Conservation (phyloP, 1,140 invertebrate genomes). For the Mactra quadrangularis region DNA sequence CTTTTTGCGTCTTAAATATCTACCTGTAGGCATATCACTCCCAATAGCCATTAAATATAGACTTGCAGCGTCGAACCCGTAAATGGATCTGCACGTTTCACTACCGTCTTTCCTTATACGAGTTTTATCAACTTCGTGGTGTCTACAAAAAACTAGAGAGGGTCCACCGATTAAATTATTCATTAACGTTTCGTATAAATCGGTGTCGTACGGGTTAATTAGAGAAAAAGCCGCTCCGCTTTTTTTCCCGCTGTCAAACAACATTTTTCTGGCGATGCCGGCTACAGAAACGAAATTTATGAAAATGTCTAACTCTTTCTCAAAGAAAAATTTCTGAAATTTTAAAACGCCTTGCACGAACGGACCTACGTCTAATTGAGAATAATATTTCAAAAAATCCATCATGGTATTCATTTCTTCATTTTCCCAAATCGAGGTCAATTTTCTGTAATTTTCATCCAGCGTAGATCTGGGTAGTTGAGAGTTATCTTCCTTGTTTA, state of each 20-base stretch:
- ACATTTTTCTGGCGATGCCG: background rate
- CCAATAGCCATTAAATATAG: too few relatives aligned
- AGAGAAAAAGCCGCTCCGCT: background rate
- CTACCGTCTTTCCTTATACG: background rate
- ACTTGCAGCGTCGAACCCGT: conserved; percentile 61
- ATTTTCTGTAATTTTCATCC: too few relatives aligned
- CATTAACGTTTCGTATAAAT: background rate
- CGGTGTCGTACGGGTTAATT: background rate
- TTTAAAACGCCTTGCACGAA: background rate
- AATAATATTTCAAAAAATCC: too few relatives aligned
- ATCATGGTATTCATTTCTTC: too few relatives aligned
- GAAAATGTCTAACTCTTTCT: background rate
- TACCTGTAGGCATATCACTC: too few relatives aligned
- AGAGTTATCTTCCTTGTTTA: too few relatives aligned
- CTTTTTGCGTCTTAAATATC: too few relatives aligned
- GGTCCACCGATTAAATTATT: background rate
- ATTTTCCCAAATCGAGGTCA: too few relatives aligned
- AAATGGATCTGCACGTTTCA: conserved; percentile 30
- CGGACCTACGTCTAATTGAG: background rate
- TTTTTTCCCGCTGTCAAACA: background rate
- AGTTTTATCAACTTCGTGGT: background rate
- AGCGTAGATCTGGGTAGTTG: too few relatives aligned
- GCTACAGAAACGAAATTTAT: background rate
- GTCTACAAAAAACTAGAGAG: background rate
- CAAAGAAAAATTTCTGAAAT: background rate